These are phyloP conservation scores for Dione vanillae DNA, from an alignment of 2,888 invertebrate genomes.

Conservation along the genomic window DNA sequence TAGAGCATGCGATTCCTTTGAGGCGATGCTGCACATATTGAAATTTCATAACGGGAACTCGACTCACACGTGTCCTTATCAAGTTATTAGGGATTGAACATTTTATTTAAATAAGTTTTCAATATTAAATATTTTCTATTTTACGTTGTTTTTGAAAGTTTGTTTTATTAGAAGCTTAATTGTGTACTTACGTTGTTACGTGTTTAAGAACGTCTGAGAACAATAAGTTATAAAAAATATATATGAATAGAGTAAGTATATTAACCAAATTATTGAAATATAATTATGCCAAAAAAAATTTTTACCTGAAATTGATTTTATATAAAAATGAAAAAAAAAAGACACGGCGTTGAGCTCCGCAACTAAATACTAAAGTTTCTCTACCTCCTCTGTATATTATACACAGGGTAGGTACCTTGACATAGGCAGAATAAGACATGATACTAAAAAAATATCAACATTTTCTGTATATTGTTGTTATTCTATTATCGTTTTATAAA, in stretches of 20 bases:
- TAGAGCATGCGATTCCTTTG: slow-evolving; percentile 39
- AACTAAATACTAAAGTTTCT: neutral
- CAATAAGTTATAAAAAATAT: too few species aligned
- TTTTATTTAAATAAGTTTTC: neutral
- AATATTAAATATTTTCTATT: neutral
- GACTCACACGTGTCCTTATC: slow-evolving; percentile 27
- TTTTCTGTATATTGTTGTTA: neutral
- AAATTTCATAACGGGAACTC: slow-evolving; percentile 43
- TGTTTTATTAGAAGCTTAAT: too few species aligned
- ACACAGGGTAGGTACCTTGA: too few species aligned
- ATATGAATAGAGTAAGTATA: too few species aligned
- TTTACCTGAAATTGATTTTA: too few species aligned
- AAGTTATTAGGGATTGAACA: slow-evolving; percentile 19
- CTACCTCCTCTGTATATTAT: too few species aligned
- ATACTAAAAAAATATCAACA: too few species aligned
- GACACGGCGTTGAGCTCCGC: neutral
- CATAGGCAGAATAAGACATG: too few species aligned
- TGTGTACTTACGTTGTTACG: too few species aligned
- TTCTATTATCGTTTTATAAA: neutral
- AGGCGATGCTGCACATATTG: slow-evolving; percentile 40
- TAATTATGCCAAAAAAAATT: too few species aligned
- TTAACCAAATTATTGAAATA: too few species aligned
- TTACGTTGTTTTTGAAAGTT: neutral
- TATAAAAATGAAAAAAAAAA: neutral
- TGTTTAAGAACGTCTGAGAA: too few species aligned